Base-by-base conservation (phyloP, 1,140 invertebrate genomes). In the Macrosteles quadrilineatus region DNA sequence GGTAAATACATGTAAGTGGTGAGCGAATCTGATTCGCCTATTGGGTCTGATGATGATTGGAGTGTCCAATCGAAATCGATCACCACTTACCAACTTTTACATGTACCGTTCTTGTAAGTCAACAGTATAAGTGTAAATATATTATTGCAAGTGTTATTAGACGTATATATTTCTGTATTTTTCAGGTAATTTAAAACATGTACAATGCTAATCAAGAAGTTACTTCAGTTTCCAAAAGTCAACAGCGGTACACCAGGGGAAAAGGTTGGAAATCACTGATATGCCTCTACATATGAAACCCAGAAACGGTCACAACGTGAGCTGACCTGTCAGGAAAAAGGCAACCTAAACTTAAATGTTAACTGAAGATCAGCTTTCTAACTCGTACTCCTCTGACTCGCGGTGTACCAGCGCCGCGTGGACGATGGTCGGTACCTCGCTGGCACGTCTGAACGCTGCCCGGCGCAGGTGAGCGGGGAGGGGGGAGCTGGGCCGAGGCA, bases 371-470 rank as follows among this genome's bases (percentile, higher is more conserved):
- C 27, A 30, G 25, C 68, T 62, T 23, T 85, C 83, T n/a, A 82
- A 80, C 74, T 82, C 81, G 78, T 91, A 90, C 75, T 93, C 91
- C 77, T 93, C 91, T 78, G 91, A 92, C 79, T 92, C 91, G 31
- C 90, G 81, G 81, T 93, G 91, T 32, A 93, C 91, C 71, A 93
- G 83, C 3, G 91, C 91, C 2, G 67, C 71, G 72, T 91, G 87
- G 55, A 92, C 85, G 53, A 66, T 63, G 12, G 73, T 59, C 30
- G 73, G 71, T 14, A 36, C 32, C 59, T 73, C 73, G 62, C 71
- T 73, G 47, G 70, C 70, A 30, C 75, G 62, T n/a, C 75, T 64
- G 43, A 76, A 76, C 6, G 74, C 74, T 6, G 73, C 71, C 27
- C 75, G 30, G 23, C 75, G 71, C 2, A 30, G 30, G 55, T 74